Evolutionary conservation across 1,140 invertebrate species (phyloP), one percentile per base, ranked within the genome.

Genomic region (Camponotus pennsylvanicus): DNA sequence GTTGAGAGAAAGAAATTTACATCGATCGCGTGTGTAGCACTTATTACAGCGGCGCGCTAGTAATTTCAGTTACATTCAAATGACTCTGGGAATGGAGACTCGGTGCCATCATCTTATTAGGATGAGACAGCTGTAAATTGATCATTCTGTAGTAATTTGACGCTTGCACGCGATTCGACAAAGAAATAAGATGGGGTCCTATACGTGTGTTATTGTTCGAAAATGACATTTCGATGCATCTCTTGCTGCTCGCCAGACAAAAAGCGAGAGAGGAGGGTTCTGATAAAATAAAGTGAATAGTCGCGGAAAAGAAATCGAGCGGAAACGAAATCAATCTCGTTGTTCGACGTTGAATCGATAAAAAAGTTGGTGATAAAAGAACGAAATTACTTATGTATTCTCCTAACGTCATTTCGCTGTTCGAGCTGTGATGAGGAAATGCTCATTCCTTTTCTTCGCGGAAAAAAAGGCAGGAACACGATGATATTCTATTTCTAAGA

Each of bases 401-500:
- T 27, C 32, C 9, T n/a, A 73, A 73, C 5, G 34, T 55, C 7
- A 45, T 42, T 49, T 49, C 34, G 1, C 11, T 13, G 13, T 27
- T 52, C 18, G 40, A 34, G 55, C 70, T 13, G 32, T 6, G 21
- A 13, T 42, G 40, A 59, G 55, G 7, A 82, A 55, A 32, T 15
- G 55, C 27, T 49, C 21, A 9, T 34, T 34, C 27, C 15, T 75
- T 75, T 49, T 59, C 27, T 73, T 61, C 13, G 27, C 66, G 69
- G 5, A 52, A 37, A 75, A 45, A n/a, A 37, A 59, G 55, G 7
- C 52, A 73, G 69, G 57, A 73, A 83, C 69, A 61, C 71, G 55
- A 75, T 61, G 79, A 63, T 61, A 73, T 83, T 27, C 69, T 83
- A 83, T 61, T 83, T 75, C 69, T 83, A 75, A 83, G 55, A 83